These are phyloP conservation scores for Gymnarchus niloticus DNA, from an alignment of 2,113 vertebrate genomes.

Conservation along the genomic window DNA sequence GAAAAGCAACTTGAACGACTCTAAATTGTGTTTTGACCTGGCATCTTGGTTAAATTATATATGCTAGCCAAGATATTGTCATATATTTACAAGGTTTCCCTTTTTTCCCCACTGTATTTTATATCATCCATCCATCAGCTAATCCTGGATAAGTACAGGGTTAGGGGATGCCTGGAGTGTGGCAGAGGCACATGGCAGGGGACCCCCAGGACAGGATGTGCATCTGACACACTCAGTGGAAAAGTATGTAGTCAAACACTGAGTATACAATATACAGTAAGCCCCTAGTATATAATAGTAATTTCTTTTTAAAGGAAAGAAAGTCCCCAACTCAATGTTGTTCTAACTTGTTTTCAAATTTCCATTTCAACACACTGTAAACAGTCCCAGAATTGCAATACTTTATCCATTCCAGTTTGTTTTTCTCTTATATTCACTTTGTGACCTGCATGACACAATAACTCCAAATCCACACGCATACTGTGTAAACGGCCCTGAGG, in stretches of 20 bases:
- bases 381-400: background rate
- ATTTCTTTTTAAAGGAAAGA: background rate
- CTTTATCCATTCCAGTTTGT: background rate
- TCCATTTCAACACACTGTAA: background rate
- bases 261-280: background rate
- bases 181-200: too few species aligned
- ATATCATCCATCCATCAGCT: background rate
- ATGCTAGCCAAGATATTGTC: background rate
- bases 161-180: background rate
- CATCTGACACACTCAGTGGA: too few species aligned
- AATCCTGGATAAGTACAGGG: background rate
- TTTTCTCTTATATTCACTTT: constrained; percentile 2
- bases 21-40: background rate
- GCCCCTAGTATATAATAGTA: background rate
- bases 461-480: background rate
- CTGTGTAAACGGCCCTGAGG: background rate
- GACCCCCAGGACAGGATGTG: too few species aligned
- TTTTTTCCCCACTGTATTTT: too few species aligned
- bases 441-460: background rate
- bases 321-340: background rate
- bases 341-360: background rate
- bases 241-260: background rate
- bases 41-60: background rate
- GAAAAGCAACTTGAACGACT: background rate
- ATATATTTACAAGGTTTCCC: background rate